Evolutionary conservation across 2,113 vertebrate species (phyloP), one percentile per base, ranked within the genome.

Genomic region (Anseranas semipalmata): DNA sequence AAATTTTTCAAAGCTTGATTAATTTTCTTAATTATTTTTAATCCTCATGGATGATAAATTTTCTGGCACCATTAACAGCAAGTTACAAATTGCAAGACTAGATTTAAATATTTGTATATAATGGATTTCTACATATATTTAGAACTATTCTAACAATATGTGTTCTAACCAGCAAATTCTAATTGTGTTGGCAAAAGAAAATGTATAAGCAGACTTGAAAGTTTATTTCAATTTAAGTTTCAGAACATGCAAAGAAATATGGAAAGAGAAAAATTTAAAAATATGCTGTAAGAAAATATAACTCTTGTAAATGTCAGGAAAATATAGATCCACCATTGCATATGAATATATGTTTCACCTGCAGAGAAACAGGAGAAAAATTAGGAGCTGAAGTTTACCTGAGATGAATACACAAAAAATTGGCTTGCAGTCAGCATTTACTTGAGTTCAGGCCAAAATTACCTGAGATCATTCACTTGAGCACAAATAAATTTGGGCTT

Each of bases 211-310:
- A 24, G 5, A 7, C 21, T 12, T 21, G 11, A 43, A 78, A 86
- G 10, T 67, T 16, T n/a, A 55, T 83, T 92, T 77, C 16, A 43
- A 3, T 43, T 3, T 21, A 94, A 63, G 6, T 59, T 81, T 82
- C 28, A 48, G 21, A 65, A 5, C 18, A 66, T 17, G 9, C 3
- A 1, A 53, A 35, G 24, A 60, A 72, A n/a, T 27, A 28, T 1
- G 6, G 10, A 67, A 90, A 45, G 11, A 94, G 5, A 82, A 65
- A 48, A 41, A 11, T 35, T 55, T 2, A 3, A 59, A 58, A 90
- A n/a, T 27, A 1, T 10, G 2, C 60, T 7, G 4, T 12, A 33
- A 7, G 4, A 21, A 9, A 53, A 48, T 10, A 15, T 3, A 33
- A n/a, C 56, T 76, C 5, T 53, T 87, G 6, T 4, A 58, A 45